Evolutionary conservation across 2,888 invertebrate species (phyloP).

Genomic region (Abrostola triplasia): DNA sequence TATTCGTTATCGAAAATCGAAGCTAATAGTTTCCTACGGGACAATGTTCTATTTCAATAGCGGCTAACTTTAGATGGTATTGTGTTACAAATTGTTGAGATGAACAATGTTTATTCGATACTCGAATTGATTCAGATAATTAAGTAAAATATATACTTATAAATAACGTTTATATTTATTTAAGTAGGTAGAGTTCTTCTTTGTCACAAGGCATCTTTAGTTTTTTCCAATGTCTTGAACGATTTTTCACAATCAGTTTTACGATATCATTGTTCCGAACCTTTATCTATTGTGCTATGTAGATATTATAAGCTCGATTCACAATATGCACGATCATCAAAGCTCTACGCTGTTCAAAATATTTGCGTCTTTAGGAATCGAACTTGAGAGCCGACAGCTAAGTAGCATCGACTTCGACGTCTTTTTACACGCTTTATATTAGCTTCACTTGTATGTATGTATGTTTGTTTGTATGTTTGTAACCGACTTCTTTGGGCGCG

Average conservation of each 20-base stretch:
- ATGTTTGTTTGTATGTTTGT: too few species aligned
- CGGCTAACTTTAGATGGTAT: conserved; percentile 10
- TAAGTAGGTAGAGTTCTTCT: too few species aligned
- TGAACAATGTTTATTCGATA: conserved; percentile 27
- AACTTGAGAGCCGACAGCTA: too few species aligned
- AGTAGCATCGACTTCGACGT: too few species aligned
- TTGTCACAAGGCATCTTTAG: too few species aligned
- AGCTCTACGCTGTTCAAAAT: not conserved
- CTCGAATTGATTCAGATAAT: conserved; percentile 30
- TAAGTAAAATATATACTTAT: not conserved
- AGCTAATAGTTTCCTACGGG: conserved; percentile 64
- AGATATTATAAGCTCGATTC: not conserved
- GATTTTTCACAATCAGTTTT: not conserved
- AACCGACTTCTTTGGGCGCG: too few species aligned
- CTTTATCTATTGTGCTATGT: not conserved
- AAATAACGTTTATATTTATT: too few species aligned
- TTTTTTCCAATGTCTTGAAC: not conserved
- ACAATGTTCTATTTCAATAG: conserved; percentile 21
- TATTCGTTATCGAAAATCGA: conserved; percentile 69
- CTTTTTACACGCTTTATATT: too few species aligned
- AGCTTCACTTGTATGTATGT: too few species aligned
- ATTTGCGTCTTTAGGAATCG: not conserved
- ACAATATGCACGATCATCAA: not conserved
- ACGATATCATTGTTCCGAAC: not conserved
- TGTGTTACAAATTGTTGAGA: conserved; percentile 33